Conservation (phyloP, 1,140 invertebrate species). For the Aporrectodea caliginosa region DNA sequence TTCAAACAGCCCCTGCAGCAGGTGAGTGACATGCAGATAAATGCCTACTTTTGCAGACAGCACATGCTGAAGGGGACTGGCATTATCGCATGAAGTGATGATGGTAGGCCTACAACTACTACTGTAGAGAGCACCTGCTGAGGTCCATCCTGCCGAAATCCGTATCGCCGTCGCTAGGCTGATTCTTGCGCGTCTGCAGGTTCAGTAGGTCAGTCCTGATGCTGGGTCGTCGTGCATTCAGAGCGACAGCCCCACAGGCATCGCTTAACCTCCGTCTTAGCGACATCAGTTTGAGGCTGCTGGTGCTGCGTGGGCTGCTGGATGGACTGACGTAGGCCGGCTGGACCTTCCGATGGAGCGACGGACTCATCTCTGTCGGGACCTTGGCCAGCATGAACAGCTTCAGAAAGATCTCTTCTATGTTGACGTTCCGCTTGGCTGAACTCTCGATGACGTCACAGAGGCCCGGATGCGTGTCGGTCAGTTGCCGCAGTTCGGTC, state of each 20-base stretch:
- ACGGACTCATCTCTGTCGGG: slow-evolving; percentile 83
- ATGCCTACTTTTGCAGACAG: too few relatives aligned
- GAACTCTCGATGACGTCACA: slow-evolving; percentile 66
- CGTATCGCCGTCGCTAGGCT: background rate
- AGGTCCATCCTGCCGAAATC: background rate
- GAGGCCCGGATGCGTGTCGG: slow-evolving; percentile 32
- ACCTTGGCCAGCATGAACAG: background rate
- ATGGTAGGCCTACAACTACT: too few relatives aligned
- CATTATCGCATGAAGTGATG: too few relatives aligned
- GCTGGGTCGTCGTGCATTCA: slow-evolving; percentile 75
- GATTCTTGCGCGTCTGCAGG: slow-evolving; percentile 62
- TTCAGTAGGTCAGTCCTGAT: slow-evolving; percentile 79
- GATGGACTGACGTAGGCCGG: slow-evolving; percentile 42
- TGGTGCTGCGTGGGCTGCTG: background rate
- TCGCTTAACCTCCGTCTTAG: slow-evolving; percentile 75
- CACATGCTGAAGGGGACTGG: too few relatives aligned
- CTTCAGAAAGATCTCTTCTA: slow-evolving; percentile 76
- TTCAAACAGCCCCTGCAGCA: too few relatives aligned
- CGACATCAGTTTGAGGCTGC: slow-evolving; percentile 61
- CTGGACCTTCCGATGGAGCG: slow-evolving; percentile 65
- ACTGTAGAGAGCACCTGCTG: background rate
- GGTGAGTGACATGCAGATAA: too few relatives aligned
- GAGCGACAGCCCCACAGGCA: slow-evolving; percentile 77
- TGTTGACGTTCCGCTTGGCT: slow-evolving; percentile 71
- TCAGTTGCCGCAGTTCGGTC: slow-evolving; percentile 39